Conservation (phyloP, 30 jellyfish, hydroid and myxozoan species). For the Aurelia aurita complex sp. Pacific region DNA sequence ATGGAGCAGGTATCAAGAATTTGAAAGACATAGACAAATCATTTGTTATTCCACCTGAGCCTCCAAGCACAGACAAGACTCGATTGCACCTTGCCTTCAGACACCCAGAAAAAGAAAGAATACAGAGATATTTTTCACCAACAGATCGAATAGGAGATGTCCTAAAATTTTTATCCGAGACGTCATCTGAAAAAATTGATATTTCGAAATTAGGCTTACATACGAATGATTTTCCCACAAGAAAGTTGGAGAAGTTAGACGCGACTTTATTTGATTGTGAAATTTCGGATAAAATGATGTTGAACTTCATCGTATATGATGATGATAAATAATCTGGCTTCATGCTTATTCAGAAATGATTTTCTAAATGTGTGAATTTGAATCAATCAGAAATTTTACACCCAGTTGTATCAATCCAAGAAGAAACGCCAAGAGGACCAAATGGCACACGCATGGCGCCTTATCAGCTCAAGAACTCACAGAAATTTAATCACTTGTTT, state of each 20-base stretch:
- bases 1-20: neutral
- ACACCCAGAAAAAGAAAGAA: constrained; percentile 20
- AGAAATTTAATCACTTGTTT: too few relatives aligned
- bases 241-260: constrained; percentile 21
- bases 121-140: constrained; percentile 36
- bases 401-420: too few relatives aligned
- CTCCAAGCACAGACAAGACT: neutral
- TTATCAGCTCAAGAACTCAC: too few relatives aligned
- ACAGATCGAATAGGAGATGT: constrained; percentile 56
- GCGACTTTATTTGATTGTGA: constrained; percentile 16
- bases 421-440: too few relatives aligned
- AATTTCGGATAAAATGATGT: constrained; percentile 11
- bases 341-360: too few relatives aligned
- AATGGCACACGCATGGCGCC: too few relatives aligned
- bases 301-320: constrained; percentile 24
- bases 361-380: too few relatives aligned
- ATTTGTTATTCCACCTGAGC: constrained; percentile 14
- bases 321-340: neutral
- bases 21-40: neutral
- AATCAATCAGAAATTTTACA: too few relatives aligned
- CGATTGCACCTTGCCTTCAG: constrained; percentile 46
- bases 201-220: neutral
- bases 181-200: neutral
- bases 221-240: constrained; percentile 45
- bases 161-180: neutral